Evolutionary conservation across 1,140 invertebrate genomes (phyloP), one percentile per base, ranked within the genome.

Genomic region (Stenopsyche tienmushanensis): DNA sequence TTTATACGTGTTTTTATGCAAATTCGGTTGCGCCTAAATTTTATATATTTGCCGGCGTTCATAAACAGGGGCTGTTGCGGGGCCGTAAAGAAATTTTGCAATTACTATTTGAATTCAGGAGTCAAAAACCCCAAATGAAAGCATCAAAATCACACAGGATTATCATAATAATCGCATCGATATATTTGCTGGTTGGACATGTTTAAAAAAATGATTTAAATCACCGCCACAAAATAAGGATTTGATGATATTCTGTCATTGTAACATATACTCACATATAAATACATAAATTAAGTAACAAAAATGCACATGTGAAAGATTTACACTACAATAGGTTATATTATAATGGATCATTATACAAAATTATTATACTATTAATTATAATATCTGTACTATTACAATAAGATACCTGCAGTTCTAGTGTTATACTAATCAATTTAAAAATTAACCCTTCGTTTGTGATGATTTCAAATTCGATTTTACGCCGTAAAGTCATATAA

Each of bases 311-410:
- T 44, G 57, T 20, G 57, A 60, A 60, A 34, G 57, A 60, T 60
- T 60, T 42, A 47, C 57, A 60, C 54, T 60, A 60, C 57, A 60
- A 60, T 60, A 60, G 57, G 57, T 60, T 47, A 39, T 60, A 60
- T 42, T 60, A 60, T 60, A 60, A 60, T 60, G 57, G 57, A 24
- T 47, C 41, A 47, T 60, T 47, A 47, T 60, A 42, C 42, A 60
- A 60, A 60, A 60, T 60, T 60, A 60, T 60, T 60, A 60, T 47
- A 60, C 41, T 60, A 60, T 60, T 60, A 60, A 23, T 25, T 44
- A 58, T 47, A 39, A 45, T 57, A 57, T 42, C 54, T 42, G 34
- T 60, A 60, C 53, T 57, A 54, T 58, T 24, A 58, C 52, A 58
- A 47, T 60, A 60, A 60, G 57, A 44, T 47, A 57, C 41, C 25